Percentiles rank a stretch among this genome's conserved stretches.
Conservation (phyloP, 2,113 vertebrate genomes). For the Pitta sordida region DNA sequence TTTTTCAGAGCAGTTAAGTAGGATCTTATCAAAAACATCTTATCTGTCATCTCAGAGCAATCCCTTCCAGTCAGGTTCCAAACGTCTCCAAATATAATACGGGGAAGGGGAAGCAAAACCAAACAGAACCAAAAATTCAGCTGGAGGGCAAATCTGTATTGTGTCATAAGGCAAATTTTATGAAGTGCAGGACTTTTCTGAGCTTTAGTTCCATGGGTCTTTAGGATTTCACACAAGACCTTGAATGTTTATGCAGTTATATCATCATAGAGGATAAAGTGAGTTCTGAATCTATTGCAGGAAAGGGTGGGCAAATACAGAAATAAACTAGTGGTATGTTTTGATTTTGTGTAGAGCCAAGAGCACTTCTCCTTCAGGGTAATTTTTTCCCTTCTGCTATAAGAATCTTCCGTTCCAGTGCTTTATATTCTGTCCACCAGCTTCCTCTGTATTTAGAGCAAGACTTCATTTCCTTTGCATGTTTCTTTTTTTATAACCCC, state of each 20-base stretch:
- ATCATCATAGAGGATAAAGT: not conserved
- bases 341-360: conserved; percentile 14
- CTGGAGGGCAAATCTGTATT: not conserved
- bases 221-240: not conserved
- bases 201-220: not conserved
- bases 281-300: not conserved
- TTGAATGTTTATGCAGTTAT: conserved; percentile 1
- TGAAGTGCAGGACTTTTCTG: not conserved
- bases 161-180: not conserved
- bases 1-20: not conserved
- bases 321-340: not conserved
- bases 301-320: not conserved
- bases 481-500: not conserved
- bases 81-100: not conserved
- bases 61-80: not conserved
- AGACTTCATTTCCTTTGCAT: conserved; percentile 2
- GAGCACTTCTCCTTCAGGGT: not conserved
- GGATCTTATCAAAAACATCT: not conserved
- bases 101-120: not conserved
- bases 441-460: not conserved
- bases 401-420: not conserved
- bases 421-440: not conserved
- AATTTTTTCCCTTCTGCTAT: not conserved
- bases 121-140: not conserved
- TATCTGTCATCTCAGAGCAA: not conserved